A percentile compares a stretch with the other conserved stretches of the same genome.
Evolutionary conservation across 2,113 vertebrate species (phyloP).

Genomic region (Aviceda subcristata): DNA sequence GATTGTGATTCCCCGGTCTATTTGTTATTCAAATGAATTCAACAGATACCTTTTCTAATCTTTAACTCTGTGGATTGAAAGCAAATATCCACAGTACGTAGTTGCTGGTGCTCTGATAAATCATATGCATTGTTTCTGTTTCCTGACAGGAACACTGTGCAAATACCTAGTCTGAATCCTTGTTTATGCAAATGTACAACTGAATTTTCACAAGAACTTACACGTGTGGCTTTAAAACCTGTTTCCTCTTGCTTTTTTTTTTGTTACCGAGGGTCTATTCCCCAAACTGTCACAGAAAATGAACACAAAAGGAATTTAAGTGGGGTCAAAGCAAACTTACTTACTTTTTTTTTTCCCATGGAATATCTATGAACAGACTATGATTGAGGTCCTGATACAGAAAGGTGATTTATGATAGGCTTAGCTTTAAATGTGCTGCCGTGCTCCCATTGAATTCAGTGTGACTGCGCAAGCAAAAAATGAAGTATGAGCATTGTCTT

Average conservation of each 20-base stretch:
- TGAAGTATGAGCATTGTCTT: not conserved
- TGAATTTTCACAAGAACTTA: not conserved
- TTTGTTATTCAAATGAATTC: slow-evolving; percentile 62
- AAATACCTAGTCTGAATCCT: not conserved
- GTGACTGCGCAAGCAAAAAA: not conserved
- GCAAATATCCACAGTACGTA: not conserved
- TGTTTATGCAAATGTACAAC: not conserved
- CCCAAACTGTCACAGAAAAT: not conserved
- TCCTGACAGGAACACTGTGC: not conserved
- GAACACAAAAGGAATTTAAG: not conserved
- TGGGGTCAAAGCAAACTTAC: not conserved
- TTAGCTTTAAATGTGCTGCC: not conserved
- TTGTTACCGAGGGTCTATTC: not conserved
- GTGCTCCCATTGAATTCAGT: not conserved
- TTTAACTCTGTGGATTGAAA: slow-evolving; percentile 8
- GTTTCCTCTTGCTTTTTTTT: not conserved
- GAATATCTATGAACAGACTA: not conserved
- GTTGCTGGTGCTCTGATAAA: slow-evolving; percentile 9
- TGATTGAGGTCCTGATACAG: not conserved
- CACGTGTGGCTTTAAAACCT: not conserved
- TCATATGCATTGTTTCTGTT: not conserved
- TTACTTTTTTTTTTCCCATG: not conserved
- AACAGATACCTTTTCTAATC: slow-evolving; percentile 60
- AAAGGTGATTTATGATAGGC: not conserved
- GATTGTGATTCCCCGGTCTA: slow-evolving; percentile 43